phyloP scores from a whole-genome alignment of 1,140 invertebrate genomes.

The Drosophila mayri region DNA sequence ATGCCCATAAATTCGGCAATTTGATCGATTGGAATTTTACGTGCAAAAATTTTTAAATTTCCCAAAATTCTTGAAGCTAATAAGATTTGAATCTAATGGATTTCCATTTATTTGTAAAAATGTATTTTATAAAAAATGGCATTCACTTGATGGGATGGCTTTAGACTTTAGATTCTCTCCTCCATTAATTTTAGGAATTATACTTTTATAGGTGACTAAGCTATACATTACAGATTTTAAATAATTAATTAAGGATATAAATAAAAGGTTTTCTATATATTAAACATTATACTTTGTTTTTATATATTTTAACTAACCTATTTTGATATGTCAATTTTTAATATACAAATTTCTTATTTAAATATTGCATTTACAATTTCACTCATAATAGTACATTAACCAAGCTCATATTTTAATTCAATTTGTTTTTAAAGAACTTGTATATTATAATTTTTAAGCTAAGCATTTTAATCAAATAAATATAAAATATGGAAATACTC shows the following conservation, averaged over 20 bases:
- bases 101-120: background rate
- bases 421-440: too few species aligned
- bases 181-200: background rate
- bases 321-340: too few species aligned
- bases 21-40: slow-evolving; percentile 37
- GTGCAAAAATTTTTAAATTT: slow-evolving; percentile 15
- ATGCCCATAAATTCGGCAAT: slow-evolving; percentile 15
- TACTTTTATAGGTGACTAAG: too few species aligned
- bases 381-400: too few species aligned
- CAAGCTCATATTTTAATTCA: too few species aligned
- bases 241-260: background rate
- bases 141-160: too few species aligned
- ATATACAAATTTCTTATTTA: too few species aligned
- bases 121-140: background rate
- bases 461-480: too few species aligned
- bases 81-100: background rate
- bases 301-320: background rate
- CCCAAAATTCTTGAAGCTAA: background rate
- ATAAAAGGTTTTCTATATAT: background rate
- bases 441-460: too few species aligned
- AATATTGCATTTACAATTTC: too few species aligned
- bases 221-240: background rate
- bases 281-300: background rate
- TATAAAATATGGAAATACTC: too few species aligned
- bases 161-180: background rate